Evolutionary conservation across 2,113 vertebrate genomes (phyloP), one percentile per base, ranked within the genome.

Genomic region (Anoplopoma fimbria): DNA sequence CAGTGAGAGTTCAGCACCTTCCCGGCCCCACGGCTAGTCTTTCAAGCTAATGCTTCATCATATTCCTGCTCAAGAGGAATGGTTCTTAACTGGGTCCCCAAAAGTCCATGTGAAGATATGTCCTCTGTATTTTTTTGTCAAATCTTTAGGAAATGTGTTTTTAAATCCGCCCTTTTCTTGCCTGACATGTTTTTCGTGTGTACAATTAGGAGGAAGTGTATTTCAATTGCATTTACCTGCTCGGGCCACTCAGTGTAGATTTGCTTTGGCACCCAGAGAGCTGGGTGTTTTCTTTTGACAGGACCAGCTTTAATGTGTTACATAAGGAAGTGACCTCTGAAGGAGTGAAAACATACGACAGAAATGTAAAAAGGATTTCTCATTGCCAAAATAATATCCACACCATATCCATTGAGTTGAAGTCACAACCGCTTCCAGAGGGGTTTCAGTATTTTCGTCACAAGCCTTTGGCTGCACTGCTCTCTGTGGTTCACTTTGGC

Each of bases 31-130:
- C 73, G 0, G 84, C 65, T 79, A 55, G 12, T 78, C 72, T 86
- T 84, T 87, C 77, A 82, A 76, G 61, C 76, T 84, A 90, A 87
- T 73, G 71, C 83, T 84, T 86, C 84, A 82, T 85, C 81, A 77
- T 69, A 82, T 73, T 47, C 61, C 21, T 27, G 33, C 85, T 76
- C 21, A 49, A 75, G 45, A 73, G 79, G 69, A 80, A 83, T 31
- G 21, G 42, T 23, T 81, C 75, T 61, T 79, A 81, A 83, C 78
- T 65, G 68, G 71, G 68, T 83, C 77, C 40, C 82, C 38, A 12
- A 63, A 72, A 64, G 53, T 70, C 74, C 78, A 81, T 40, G 71
- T 47, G 57, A 80, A 19, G 12, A 61, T 72, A 65, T 31, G 70
- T 67, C 36, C 73, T 34, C 17, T 19, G 58, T 31, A 68, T 49